Conservation (phyloP, 2,113 vertebrate species). For the Rhinolophus sinicus region DNA sequence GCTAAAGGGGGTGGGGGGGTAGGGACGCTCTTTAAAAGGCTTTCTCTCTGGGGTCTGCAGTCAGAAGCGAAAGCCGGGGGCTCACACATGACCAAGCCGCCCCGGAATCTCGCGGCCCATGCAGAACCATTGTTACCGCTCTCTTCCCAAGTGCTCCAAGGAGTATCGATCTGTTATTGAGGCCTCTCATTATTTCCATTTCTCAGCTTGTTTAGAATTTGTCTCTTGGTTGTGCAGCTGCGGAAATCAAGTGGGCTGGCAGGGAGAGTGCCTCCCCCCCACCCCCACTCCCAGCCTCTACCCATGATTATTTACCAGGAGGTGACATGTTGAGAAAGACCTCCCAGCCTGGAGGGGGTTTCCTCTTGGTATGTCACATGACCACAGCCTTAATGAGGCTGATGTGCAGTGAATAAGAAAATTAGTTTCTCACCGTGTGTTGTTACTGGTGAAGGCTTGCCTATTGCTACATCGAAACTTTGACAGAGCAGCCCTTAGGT, state of each 20-base stretch:
- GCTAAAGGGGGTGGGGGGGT: background rate
- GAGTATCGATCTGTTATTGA: background rate
- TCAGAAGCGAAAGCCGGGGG: background rate
- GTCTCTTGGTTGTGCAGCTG: background rate
- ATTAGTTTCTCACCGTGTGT: background rate
- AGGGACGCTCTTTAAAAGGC: accelerated
- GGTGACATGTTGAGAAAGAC: background rate
- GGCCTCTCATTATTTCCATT: constrained; percentile 20
- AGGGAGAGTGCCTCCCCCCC: background rate
- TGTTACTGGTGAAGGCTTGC: background rate
- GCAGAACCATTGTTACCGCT: background rate
- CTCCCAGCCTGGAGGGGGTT: background rate
- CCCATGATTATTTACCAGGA: constrained; percentile 42
- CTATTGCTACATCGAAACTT: background rate
- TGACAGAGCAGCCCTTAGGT: background rate
- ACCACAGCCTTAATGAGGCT: constrained; percentile 18
- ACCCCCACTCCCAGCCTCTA: background rate
- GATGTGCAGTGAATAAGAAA: constrained; percentile 58
- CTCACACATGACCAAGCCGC: background rate
- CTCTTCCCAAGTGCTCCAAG: background rate
- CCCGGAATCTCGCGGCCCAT: background rate
- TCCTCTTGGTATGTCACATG: background rate
- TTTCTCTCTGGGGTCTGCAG: background rate
- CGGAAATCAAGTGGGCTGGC: background rate
- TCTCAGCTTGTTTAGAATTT: background rate